Base-by-base conservation (phyloP, 2,797 vertebrate species). In the Parauchenoglanis punctatus region DNA sequence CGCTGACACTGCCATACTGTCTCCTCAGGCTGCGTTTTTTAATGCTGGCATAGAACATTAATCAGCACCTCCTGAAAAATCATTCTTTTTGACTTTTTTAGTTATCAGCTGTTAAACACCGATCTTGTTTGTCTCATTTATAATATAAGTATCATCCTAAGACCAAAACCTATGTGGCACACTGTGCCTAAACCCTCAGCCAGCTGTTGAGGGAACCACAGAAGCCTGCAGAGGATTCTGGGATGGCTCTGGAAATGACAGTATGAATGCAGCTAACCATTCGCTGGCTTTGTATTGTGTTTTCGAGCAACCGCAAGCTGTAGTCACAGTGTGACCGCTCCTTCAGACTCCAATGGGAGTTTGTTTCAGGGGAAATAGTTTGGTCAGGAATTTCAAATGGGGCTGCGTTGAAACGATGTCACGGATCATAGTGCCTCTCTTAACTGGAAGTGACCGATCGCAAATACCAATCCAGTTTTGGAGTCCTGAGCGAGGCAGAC, bases 131-230 rank as follows among this genome's bases (percentile, higher is more conserved):
- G 31, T 81, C 18, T 80, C 7, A 28, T 46, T 25, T n/a, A 46
- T 10, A 63, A 63, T 17, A 65, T 63, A 35, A 35, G 35, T 35
- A 46, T 83, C 28, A 83, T 83, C 61, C n/a, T 52, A 44, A 35
- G 35, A 54, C 31, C 4, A 6, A 68, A 12, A 83, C 56, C 65
- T 35, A 54, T 25, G 54, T 83, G 81, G 63, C 12, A 23, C 18
- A 35, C 63, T 54, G 0, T 81, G 6, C 25, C 58, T 54, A 68
- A 87, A 88, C 87, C 86, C 86, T 81, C 13, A 2, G 70, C 65
- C 81, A 83, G 78, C 83, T 90, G 28, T 90, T 25, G 23, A 70
- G 75, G 76, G 91, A 93, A 91, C 91, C 91, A 92, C 91, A 92
- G 88, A 80, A 84, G 87, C 73, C 82, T 81, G 86, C 58, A 8